Evolutionary conservation across 2,888 invertebrate species (phyloP).

Genomic region (Zygaena filipendulae): DNA sequence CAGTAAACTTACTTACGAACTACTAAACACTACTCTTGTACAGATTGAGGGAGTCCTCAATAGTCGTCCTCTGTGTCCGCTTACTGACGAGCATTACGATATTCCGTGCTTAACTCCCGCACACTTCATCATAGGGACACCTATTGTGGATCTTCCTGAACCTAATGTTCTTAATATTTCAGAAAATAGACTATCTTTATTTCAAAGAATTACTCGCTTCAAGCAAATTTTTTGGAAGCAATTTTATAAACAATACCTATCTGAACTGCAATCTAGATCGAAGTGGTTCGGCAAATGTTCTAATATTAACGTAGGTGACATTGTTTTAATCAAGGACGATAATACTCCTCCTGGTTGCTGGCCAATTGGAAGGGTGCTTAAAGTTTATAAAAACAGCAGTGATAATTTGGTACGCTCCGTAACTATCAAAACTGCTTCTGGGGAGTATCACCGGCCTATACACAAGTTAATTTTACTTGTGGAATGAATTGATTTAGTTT

Average conservation of each 20-base stretch:
- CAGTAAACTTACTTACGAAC: not conserved
- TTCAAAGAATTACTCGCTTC: not conserved
- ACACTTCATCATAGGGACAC: constrained; percentile 7
- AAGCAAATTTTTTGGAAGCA: constrained; percentile 6
- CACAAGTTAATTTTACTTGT: too few species aligned
- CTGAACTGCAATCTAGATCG: constrained; percentile 10
- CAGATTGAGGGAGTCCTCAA: not conserved
- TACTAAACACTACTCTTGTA: not conserved
- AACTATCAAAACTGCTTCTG: too few species aligned
- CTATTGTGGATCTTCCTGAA: constrained; percentile 7
- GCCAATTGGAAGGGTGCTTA: too few species aligned
- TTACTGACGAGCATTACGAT: not conserved
- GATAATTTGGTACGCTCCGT: too few species aligned
- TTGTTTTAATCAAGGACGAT: too few species aligned
- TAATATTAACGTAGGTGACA: too few species aligned
- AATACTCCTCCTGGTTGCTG: too few species aligned
- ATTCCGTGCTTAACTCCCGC: constrained; percentile 6
- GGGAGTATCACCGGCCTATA: too few species aligned
- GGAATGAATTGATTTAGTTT: too few species aligned
- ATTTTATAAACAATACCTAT: constrained; percentile 4
- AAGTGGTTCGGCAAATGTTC: too few species aligned
- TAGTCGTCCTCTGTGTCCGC: not conserved
- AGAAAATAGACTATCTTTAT: not conserved
- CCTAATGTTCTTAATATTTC: constrained; percentile 2
- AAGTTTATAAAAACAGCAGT: too few species aligned